Percentiles rank a stretch among this genome's conserved stretches.
These are phyloP conservation scores for Gymnocephalus cernua DNA, from an alignment of 2,113 vertebrate species.

Conservation along the genomic window DNA sequence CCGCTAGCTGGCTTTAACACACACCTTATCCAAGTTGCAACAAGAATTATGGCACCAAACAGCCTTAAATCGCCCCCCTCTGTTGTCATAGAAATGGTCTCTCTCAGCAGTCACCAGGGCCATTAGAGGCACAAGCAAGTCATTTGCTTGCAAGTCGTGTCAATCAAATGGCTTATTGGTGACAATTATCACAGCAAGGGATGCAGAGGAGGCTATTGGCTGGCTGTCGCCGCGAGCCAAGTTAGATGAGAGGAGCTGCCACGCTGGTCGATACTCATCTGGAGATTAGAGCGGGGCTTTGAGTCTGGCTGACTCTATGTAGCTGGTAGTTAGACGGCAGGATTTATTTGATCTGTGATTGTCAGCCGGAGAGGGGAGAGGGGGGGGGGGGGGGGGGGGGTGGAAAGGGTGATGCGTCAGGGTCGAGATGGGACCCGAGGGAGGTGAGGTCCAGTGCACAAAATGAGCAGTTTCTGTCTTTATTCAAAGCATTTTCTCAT, in stretches of 20 bases:
- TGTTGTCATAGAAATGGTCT: conserved; percentile 20
- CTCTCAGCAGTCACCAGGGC: conserved; percentile 3
- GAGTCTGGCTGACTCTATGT: conserved; percentile 35
- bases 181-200: conserved; percentile 54
- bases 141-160: conserved; percentile 34
- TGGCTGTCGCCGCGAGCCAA: conserved; percentile 24
- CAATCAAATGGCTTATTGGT: conserved; percentile 64
- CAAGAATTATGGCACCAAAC: conserved; percentile 38
- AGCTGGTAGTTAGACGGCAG: conserved; percentile 33
- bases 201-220: conserved; percentile 48
- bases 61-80: conserved; percentile 5
- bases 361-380: conserved; percentile 10
- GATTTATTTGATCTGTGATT: conserved; percentile 56
- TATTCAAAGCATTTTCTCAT: conserved; percentile 6
- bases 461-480: conserved; percentile 37
- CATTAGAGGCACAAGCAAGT: conserved; percentile 38
- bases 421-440: conserved; percentile 27
- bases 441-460: conserved; percentile 36
- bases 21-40: conserved; percentile 27
- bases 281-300: conserved; percentile 43
- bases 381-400: not conserved
- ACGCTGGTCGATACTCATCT: conserved; percentile 59
- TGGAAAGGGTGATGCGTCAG: conserved; percentile 8
- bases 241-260: conserved; percentile 33
- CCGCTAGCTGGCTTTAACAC: conserved; percentile 38